Evolutionary conservation across 2,113 vertebrate species (phyloP), one percentile per base, ranked within the genome.

Genomic region (Hemiscyllium ocellatum): DNA sequence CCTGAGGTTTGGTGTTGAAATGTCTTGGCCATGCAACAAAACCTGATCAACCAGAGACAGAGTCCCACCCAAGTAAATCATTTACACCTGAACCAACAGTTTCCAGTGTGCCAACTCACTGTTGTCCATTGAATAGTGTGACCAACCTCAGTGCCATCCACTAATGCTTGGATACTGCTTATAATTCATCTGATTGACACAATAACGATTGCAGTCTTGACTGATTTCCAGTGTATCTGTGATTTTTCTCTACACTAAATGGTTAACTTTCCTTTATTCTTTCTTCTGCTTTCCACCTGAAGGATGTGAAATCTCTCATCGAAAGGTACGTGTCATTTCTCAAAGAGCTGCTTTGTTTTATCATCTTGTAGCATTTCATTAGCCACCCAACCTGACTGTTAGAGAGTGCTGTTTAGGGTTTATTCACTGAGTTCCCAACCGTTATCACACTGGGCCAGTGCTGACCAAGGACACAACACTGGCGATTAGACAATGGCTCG

Each of bases 221-320:
- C 0, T 19, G 15, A 50, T 10, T 13, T 26, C 50, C 10, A 33
- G 26, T 24, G 50, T 61, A 13, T 4, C 42, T 50, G 85, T 7
- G 4, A 52, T 52, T 50, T 50, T 87, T 13, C 87, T 19, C 12
- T 17, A 13, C 61, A 0, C 33, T n/a, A 93, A 66, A 68, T 37
- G 33, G 65, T 76, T 93, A 66, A 93, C 89, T 37, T 66, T 37
- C 72, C 22, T 76, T 70, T 47, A 42, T 94, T 15, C 15, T 33
- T 95, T 95, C 47, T 33, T 6, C 17, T 95, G 66, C 94, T 95
- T 69, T 17, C n/a, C 26, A 29, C 94, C 47, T 19, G 22, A 72
- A 95, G 94, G 94, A 95, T 33, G 94, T 95, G 19, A 95, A 95
- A 52, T 95, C 94, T 29, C 94, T 95, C 10, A 95, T 95, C 0